Percentiles rank a stretch among this genome's conserved stretches.
Evolutionary conservation across 2,113 vertebrate genomes (phyloP).

Genomic region (Spilogale gracilis): DNA sequence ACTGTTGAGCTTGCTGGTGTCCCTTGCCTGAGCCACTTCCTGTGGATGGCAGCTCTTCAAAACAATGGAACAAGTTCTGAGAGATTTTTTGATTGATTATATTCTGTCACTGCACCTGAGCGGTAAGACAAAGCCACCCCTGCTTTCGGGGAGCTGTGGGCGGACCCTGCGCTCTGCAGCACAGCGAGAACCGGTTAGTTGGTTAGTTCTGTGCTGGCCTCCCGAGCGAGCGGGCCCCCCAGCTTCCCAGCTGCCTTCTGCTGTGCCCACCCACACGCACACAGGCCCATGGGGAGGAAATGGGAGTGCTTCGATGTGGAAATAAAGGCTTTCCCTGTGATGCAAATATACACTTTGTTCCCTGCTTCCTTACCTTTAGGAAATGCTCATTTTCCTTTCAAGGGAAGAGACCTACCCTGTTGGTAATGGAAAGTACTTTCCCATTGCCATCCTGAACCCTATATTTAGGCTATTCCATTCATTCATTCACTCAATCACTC

Average conservation of each 20-base stretch:
- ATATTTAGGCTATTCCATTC: neutral
- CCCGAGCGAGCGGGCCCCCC: too few species aligned
- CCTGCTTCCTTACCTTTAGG: neutral
- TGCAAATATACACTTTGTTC: neutral
- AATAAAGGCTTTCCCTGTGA: neutral
- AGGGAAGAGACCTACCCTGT: neutral
- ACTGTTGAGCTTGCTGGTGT: neutral
- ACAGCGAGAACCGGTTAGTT: neutral
- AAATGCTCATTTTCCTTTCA: neutral
- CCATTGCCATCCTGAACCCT: neutral
- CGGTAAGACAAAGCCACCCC: slow-evolving; percentile 25
- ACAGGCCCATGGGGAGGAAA: neutral
- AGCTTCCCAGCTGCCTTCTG: neutral
- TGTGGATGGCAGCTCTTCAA: neutral
- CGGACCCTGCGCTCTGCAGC: neutral
- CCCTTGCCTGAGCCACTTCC: neutral
- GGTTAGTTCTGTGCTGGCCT: neutral
- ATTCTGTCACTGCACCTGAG: neutral
- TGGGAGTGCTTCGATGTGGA: neutral
- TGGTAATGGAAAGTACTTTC: neutral
- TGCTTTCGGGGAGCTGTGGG: neutral
- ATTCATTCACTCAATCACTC: neutral
- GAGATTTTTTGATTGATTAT: neutral
- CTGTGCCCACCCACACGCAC: neutral
- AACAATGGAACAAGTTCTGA: neutral